Evolutionary conservation across 2,888 invertebrate species (phyloP).

Genomic region (Syrista parreyssii): DNA sequence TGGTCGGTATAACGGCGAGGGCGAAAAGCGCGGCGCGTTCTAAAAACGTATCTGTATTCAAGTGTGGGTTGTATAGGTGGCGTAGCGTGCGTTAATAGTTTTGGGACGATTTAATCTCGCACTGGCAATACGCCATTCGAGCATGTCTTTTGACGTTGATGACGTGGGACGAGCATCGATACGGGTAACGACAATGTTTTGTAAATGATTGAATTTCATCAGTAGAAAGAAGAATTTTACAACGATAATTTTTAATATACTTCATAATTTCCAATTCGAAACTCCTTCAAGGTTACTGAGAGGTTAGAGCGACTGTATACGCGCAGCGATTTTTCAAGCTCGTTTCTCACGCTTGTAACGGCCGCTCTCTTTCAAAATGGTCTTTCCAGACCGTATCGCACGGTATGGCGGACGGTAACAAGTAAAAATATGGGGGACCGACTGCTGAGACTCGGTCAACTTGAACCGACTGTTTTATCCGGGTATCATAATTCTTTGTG

Average conservation of each 20-base stretch:
- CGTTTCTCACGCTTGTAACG: background rate
- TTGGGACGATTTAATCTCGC: slow-evolving; percentile 4
- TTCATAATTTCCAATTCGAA: background rate
- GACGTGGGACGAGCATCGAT: background rate
- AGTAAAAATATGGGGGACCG: background rate
- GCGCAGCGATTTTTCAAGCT: background rate
- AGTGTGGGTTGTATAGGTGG: background rate
- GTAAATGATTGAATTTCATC: background rate
- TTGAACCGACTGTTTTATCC: background rate
- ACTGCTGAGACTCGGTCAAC: background rate
- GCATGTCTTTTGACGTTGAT: background rate
- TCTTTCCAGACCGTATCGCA: background rate
- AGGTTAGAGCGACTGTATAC: background rate
- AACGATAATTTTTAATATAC: no score
- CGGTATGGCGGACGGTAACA: background rate
- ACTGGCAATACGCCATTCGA: background rate
- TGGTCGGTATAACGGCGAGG: background rate
- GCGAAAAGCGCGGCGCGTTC: slow-evolving; percentile 1
- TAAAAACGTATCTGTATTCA: slow-evolving; percentile 1
- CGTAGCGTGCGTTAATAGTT: background rate
- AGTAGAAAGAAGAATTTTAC: background rate
- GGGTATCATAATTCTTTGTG: background rate
- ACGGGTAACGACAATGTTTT: background rate
- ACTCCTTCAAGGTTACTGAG: background rate
- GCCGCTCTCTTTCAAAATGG: background rate